These are phyloP conservation scores for Sweltsa coloradensis DNA, from an alignment of 1,140 invertebrate genomes.

Conservation along the genomic window DNA sequence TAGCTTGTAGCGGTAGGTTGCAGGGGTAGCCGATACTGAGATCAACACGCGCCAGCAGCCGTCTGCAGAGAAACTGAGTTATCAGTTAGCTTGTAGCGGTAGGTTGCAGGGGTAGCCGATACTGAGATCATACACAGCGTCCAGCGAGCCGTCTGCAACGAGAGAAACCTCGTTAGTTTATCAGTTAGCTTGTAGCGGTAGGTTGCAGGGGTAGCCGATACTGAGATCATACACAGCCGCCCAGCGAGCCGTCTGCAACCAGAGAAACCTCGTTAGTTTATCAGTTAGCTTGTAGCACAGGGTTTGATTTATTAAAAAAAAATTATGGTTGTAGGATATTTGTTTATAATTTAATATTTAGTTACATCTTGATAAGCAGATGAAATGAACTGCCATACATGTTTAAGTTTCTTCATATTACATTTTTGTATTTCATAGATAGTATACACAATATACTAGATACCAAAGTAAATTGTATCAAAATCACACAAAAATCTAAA, in stretches of 20 bases:
- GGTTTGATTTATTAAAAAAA: no score
- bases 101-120: conserved; percentile 57
- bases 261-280: no score
- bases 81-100: conserved; percentile 55
- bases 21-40: conserved; percentile 64
- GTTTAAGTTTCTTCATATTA: no score
- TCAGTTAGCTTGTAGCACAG: conserved; percentile 61
- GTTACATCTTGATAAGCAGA: no score
- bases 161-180: no score
- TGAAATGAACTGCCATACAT: no score
- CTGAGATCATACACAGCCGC: conserved; percentile 70
- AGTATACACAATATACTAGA: no score
- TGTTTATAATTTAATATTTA: no score
- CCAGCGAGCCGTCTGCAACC: conserved; percentile 39
- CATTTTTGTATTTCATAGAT: no score
- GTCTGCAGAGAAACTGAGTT: conserved; percentile 27
- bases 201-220: conserved; percentile 53
- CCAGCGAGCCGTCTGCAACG: conserved; percentile 39
- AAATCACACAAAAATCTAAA: no score
- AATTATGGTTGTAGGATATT: no score
- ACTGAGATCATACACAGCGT: conserved; percentile 68
- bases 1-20: conserved; percentile 46
- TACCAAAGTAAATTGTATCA: no score
- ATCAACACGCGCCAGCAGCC: conserved; percentile 56
- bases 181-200: conserved; percentile 58